Evolutionary conservation across 2,113 vertebrate species (phyloP).

Genomic region (Barnardius zonarius): DNA sequence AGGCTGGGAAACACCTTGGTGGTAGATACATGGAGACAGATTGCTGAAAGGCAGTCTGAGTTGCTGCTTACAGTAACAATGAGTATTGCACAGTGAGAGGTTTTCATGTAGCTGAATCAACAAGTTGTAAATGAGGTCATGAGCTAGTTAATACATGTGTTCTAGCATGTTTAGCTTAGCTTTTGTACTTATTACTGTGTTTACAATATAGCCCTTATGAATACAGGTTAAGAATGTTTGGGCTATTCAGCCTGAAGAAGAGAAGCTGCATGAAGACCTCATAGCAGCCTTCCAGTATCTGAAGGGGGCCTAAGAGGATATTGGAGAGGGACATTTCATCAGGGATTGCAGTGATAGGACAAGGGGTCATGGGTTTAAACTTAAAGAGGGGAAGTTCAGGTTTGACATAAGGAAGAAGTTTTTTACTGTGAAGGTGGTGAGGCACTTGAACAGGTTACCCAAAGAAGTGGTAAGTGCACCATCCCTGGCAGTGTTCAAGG

Average conservation of each 20-base stretch:
- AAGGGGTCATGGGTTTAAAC: background rate
- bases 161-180: background rate
- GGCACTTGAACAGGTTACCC: background rate
- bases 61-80: background rate
- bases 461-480: background rate
- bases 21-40: background rate
- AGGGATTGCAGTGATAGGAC: background rate
- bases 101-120: conserved; percentile 24
- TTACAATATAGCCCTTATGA: background rate
- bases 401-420: background rate
- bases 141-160: background rate
- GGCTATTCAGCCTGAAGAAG: background rate
- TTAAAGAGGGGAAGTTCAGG: background rate
- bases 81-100: background rate
- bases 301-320: background rate
- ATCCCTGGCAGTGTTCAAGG: background rate
- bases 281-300: background rate
- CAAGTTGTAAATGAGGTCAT: background rate
- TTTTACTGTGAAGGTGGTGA: background rate
- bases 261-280: background rate
- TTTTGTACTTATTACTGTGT: background rate
- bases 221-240: background rate
- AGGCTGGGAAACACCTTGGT: background rate
- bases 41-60: conserved; percentile 9
- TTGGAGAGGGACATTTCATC: background rate